phyloP scores from a whole-genome alignment of 2,797 vertebrate genomes.

The Crenichthys baileyi region DNA sequence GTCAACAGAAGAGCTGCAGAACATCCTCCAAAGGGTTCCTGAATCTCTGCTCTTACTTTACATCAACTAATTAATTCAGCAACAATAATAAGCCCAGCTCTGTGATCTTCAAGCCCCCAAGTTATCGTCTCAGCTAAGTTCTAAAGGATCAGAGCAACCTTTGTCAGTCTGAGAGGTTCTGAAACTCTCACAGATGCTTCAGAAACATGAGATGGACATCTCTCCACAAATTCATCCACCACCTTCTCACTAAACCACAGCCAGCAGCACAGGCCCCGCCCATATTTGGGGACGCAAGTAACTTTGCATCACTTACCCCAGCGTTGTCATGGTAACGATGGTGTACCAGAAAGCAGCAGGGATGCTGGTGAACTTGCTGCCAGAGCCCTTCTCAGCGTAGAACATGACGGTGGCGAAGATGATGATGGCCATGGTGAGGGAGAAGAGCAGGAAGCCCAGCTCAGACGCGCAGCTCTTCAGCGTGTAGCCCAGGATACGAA shows the following conservation, averaged over 20 bases:
- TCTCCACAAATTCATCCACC: too few relatives aligned
- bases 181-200: too few relatives aligned
- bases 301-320: slow-evolving; percentile 88
- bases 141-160: not conserved
- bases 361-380: slow-evolving; percentile 97
- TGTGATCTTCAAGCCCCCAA: too few relatives aligned
- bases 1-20: not conserved
- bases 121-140: not conserved
- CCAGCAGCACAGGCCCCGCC: not conserved
- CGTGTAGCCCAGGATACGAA: slow-evolving; percentile 94
- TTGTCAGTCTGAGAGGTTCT: too few relatives aligned
- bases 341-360: slow-evolving; percentile 99
- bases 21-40: not conserved
- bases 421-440: slow-evolving; percentile 95
- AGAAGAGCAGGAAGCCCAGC: slow-evolving; percentile 93
- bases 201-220: not conserved
- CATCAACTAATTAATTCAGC: too few relatives aligned
- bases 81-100: too few relatives aligned
- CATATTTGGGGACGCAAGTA: not conserved
- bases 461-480: slow-evolving; percentile 93
- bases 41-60: not conserved
- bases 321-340: slow-evolving; percentile 99
- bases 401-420: slow-evolving; percentile 96
- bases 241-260: not conserved
- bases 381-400: slow-evolving; percentile 92